These are phyloP conservation scores for Muscicapa adusta DNA, from an alignment of 2,113 vertebrate genomes.

Conservation along the genomic window DNA sequence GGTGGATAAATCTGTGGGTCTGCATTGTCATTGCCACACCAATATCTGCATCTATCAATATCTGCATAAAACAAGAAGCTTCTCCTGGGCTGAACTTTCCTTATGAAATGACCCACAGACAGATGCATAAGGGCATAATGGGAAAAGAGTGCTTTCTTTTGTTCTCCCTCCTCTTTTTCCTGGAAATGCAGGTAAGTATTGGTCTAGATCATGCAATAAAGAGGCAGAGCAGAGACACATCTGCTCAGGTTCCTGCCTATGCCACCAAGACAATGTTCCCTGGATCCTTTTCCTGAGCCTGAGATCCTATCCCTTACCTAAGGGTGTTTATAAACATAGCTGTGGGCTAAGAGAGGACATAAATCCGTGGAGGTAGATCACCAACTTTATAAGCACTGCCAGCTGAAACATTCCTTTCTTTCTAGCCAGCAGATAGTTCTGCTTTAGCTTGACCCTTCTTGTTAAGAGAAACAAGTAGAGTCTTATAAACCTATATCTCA, in stretches of 20 bases:
- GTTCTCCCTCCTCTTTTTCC: neutral
- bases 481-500: neutral
- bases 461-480: neutral
- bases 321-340: neutral
- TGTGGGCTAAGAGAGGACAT: neutral
- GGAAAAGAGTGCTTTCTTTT: neutral
- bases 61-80: neutral
- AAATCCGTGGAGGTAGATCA: neutral
- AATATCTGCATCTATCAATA: neutral
- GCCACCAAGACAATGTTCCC: neutral
- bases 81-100: neutral
- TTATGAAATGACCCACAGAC: neutral
- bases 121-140: neutral
- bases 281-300: neutral
- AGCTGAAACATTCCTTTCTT: neutral
- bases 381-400: neutral
- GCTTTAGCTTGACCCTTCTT: neutral
- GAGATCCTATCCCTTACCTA: neutral
- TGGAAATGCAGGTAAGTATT: neutral
- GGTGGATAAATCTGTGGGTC: neutral
- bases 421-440: neutral
- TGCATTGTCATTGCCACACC: neutral
- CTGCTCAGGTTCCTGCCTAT: neutral
- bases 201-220: neutral
- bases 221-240: neutral